Evolutionary conservation across 1,140 invertebrate genomes (phyloP), one percentile per base, ranked within the genome.

Genomic region (Spodoptera frugiperda): DNA sequence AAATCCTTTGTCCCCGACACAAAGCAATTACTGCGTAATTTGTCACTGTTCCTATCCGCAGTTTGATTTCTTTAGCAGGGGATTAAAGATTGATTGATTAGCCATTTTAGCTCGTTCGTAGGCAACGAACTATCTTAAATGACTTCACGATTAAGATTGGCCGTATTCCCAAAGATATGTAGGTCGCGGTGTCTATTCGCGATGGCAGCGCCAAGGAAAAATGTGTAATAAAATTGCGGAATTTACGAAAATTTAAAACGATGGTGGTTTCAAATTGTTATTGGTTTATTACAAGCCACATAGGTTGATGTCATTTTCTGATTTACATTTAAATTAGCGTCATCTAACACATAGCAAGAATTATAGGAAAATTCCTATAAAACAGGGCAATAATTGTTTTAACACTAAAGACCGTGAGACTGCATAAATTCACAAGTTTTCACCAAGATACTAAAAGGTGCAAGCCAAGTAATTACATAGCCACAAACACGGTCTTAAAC

Each of bases 31-130:
- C 86, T 81, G 83, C 78, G 82, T 81, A 87, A 89, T 90, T 89
- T 89, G 89, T 91, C 90, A 89, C 86, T 55, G 79, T 59, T 79
- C 68, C 80, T 82, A 87, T 86, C 78, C 77, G 57, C 77, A 82
- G 76, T 84, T 81, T 86, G 88, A 91, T 91, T 91, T 85, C 84
- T 84, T 87, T 85, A 82, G 76, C 55, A 68, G 65, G 49, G 84
- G 87, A 81, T 89, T 86, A 82, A 70, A 78, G 74, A 85, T 84
- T 90, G 90, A 91, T 91, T 89, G 88, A 91, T 91, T 88, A 82
- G 83, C 78, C 81, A 79, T 82, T 81, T 82, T 77, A 73, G 78
- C 74, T 21, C 54, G 17, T 17, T 49, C 11, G 39, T 65, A 65
- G 61, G 54, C 55, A 72, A 11, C 11, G 49, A 71, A 73, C 71